Percentiles rank a stretch among this genome's conserved stretches.
Conservation (phyloP, 1,140 invertebrate species). For the Euwallacea similis region DNA sequence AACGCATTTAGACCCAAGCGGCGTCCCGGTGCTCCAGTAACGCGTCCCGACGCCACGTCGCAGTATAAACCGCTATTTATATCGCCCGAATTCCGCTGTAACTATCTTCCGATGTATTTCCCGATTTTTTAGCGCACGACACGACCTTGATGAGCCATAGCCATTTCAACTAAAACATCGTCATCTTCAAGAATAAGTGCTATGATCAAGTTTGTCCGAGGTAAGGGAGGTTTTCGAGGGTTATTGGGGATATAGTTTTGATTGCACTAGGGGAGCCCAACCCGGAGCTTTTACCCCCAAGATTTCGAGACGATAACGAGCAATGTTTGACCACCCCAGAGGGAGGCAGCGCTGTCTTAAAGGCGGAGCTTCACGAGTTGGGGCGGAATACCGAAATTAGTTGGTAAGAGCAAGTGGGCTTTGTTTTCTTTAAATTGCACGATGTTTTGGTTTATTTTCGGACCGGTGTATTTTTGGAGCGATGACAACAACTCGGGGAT, state of each 20-base stretch:
- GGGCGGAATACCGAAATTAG: slow-evolving; percentile 42
- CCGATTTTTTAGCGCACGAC: slow-evolving; percentile 17
- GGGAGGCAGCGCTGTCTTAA: slow-evolving; percentile 36
- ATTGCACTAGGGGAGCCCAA: slow-evolving; percentile 27
- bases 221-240: slow-evolving; percentile 6
- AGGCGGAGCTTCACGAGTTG: slow-evolving; percentile 43
- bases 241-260: not conserved
- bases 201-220: slow-evolving; percentile 32
- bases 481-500: slow-evolving; percentile 15
- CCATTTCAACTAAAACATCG: not conserved
- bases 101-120: slow-evolving; percentile 9
- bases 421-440: slow-evolving; percentile 11
- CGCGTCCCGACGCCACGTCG: slow-evolving; percentile 25
- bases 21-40: slow-evolving; percentile 34
- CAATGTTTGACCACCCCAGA: slow-evolving; percentile 43
- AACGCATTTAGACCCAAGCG: slow-evolving; percentile 20
- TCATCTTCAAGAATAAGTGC: not conserved
- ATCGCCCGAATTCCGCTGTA: slow-evolving; percentile 5
- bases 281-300: slow-evolving; percentile 40
- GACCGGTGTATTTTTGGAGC: slow-evolving; percentile 14
- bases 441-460: slow-evolving; percentile 14
- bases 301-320: slow-evolving; percentile 46
- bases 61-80: slow-evolving; percentile 19
- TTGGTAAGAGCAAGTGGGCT: slow-evolving; percentile 37
- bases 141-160: slow-evolving; percentile 15